These are phyloP conservation scores for Odontothrips loti DNA, from an alignment of 2,888 invertebrate genomes.

Conservation along the genomic window DNA sequence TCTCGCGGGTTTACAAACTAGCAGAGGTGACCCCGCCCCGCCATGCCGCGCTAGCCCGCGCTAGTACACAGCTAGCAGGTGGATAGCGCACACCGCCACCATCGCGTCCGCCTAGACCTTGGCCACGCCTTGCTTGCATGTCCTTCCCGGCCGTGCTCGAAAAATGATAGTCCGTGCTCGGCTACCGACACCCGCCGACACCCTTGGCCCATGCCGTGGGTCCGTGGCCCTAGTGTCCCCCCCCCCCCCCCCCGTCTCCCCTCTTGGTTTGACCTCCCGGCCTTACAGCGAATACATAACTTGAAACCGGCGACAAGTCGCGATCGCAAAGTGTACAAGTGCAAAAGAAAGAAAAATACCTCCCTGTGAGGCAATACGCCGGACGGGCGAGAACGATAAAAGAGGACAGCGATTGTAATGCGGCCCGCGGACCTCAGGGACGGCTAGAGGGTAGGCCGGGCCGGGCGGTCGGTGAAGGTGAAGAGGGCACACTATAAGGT, in stretches of 20 bases:
- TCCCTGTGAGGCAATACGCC: background rate
- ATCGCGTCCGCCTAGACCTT: no score
- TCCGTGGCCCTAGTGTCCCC: background rate
- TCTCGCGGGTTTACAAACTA: background rate
- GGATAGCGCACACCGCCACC: background rate
- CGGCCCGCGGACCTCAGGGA: background rate
- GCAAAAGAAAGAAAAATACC: background rate
- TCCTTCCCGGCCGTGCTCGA: no score
- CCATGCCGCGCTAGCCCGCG: background rate
- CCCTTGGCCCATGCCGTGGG: background rate
- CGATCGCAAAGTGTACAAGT: background rate
- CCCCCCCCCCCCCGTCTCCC: background rate
- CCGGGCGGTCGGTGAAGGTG: no score
- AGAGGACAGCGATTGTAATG: background rate
- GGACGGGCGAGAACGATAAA: background rate
- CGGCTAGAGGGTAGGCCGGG: no score
- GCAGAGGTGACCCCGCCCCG: background rate
- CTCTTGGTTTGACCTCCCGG: background rate
- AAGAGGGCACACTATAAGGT: no score
- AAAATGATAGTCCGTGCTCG: no score
- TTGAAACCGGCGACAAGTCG: background rate
- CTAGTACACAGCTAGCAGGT: background rate
- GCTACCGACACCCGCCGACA: background rate
- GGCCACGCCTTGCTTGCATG: no score
- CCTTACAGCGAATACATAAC: background rate